These are phyloP conservation scores for Pygocentrus nattereri DNA, from an alignment of 2,797 vertebrate genomes.

Conservation along the genomic window DNA sequence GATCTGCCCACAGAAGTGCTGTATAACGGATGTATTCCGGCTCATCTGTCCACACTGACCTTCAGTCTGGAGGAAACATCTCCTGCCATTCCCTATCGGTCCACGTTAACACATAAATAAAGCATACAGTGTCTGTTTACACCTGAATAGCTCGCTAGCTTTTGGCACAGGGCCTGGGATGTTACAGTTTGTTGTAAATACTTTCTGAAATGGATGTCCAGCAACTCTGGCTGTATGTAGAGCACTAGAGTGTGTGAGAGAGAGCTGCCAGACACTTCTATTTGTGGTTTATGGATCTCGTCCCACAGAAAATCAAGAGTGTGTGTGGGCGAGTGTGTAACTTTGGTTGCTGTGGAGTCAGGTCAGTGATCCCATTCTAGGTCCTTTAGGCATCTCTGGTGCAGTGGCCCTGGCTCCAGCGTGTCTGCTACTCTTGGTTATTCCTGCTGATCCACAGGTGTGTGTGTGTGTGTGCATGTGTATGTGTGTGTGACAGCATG, in stretches of 20 bases:
- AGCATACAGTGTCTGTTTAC: slow-evolving; percentile 46
- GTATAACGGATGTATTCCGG: slow-evolving; percentile 51
- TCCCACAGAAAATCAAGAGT: slow-evolving; percentile 25
- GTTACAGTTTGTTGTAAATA: slow-evolving; percentile 41
- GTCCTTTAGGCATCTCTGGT: slow-evolving; percentile 33
- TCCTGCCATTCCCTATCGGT: slow-evolving; percentile 55
- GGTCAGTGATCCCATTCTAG: slow-evolving; percentile 51
- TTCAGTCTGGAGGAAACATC: slow-evolving; percentile 68
- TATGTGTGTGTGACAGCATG: slow-evolving; percentile 10
- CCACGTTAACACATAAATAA: slow-evolving; percentile 62
- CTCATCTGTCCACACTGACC: slow-evolving; percentile 67
- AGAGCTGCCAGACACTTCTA: slow-evolving; percentile 20
- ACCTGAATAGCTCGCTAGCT: slow-evolving; percentile 44
- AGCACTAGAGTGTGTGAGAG: background rate
- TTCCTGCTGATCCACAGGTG: slow-evolving; percentile 60
- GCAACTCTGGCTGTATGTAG: slow-evolving; percentile 15
- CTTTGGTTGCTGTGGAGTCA: slow-evolving; percentile 33
- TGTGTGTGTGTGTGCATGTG: slow-evolving; percentile 42
- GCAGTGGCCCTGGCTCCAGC: slow-evolving; percentile 42
- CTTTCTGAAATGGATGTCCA: slow-evolving; percentile 33
- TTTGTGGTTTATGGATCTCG: slow-evolving; percentile 42
- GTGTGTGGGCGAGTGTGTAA: background rate
- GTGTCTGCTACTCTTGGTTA: slow-evolving; percentile 50
- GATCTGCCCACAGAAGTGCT: slow-evolving; percentile 47
- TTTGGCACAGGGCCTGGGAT: slow-evolving; percentile 45